These are phyloP conservation scores for Penaeus chinensis DNA, from an alignment of 1,140 invertebrate species.

Conservation along the genomic window DNA sequence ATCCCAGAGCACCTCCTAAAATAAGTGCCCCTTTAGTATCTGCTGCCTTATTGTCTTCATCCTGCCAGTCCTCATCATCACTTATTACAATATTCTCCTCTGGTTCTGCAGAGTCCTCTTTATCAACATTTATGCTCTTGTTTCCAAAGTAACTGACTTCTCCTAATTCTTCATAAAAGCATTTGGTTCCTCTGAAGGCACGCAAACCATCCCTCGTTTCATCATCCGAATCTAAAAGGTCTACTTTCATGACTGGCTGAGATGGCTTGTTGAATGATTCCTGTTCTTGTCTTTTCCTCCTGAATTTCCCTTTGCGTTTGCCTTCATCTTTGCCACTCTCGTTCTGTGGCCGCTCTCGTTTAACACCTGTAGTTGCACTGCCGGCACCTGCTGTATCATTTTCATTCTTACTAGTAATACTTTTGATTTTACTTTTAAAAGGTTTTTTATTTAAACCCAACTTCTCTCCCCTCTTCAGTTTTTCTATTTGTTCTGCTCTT, in stretches of 20 bases:
- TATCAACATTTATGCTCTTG: not conserved
- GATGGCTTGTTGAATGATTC: not conserved
- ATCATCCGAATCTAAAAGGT: conserved; percentile 40
- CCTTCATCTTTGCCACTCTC: not conserved
- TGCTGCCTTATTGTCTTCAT: not conserved
- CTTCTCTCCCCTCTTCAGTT: conserved; percentile 43
- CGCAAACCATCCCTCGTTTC: conserved; percentile 26
- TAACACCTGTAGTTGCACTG: not conserved
- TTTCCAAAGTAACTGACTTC: conserved; percentile 52
- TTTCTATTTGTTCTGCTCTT: conserved; percentile 51
- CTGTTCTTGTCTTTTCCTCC: not conserved
- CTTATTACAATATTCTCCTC: conserved; percentile 28
- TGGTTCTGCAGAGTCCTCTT: not conserved
- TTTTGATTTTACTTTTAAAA: conserved; percentile 4
- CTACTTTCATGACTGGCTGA: conserved; percentile 23
- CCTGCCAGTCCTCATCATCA: conserved; percentile 29
- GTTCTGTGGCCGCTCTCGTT: not conserved
- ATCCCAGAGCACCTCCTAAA: conserved; percentile 51
- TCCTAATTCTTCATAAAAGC: conserved; percentile 50
- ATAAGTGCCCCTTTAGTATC: not conserved
- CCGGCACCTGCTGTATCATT: not conserved
- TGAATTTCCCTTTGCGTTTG: conserved; percentile 5
- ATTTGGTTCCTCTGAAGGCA: conserved; percentile 44
- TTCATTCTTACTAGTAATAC: not conserved
- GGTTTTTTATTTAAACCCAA: conserved; percentile 37